Base-by-base conservation (phyloP, 2,888 invertebrate species). In the Sphaeridia pumilis region DNA sequence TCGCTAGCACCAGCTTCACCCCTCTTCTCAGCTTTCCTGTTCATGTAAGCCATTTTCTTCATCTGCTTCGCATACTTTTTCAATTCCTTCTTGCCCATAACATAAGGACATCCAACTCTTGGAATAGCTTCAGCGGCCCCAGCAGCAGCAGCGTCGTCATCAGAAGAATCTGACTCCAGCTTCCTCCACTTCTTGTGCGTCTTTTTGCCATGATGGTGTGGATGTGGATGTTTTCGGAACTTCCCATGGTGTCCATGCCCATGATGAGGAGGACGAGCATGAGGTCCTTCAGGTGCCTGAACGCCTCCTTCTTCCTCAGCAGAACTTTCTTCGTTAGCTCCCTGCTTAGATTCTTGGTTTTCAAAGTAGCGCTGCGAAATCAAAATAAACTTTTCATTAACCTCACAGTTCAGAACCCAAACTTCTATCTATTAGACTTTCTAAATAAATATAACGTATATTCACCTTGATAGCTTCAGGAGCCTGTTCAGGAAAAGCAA, bases 401-500 rank as follows among this genome's bases (percentile, higher is more conserved):
- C 22, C 20, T 38, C 5, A 17, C 7, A 10, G 42, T 34, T 4
- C 42, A 14, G 2, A 28, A 25, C 4, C 24, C 21, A 38, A 21
- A 26, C 34, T 25, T 22, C 26, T 44, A 21, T 4, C 34, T 35
- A 7, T 31, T 44, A 21, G 7, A 4, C 12, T n/a, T 45, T 38
- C 17, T 7, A 38, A 38, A 38, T 38, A 14, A 14, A 38, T n/a
- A 34, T 34, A 46, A 45, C 24, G n/a, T 24, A 46, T 21, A 49
- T 54, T 46, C 58, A 63, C 63, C 45, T 51, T 49, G 41, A 64
- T 57, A 20, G 61, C 61, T 26, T 58, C 59, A 1, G 49, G 38
- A 12, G 59, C 55, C 46, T 60, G 59, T 41, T 64, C 64, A 2
- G 64, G 64, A 49, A 64, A 64, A 10, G 81, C 77, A 55, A 87